phyloP scores from a whole-genome alignment of 2,113 vertebrate species.

The Scytalopus superciliaris region DNA sequence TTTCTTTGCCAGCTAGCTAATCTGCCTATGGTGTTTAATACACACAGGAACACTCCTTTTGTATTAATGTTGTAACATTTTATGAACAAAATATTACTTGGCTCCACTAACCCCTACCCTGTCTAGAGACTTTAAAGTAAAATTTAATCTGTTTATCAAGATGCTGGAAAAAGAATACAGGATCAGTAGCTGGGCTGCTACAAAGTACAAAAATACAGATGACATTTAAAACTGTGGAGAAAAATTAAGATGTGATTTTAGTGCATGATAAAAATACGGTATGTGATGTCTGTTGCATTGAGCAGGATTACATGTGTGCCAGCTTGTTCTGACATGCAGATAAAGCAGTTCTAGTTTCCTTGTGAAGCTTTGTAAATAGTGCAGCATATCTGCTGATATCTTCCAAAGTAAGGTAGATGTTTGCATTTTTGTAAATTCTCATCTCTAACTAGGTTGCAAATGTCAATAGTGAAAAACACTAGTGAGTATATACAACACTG shows the following conservation, averaged over 20 bases:
- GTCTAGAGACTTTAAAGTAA: neutral
- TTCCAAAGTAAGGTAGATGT: neutral
- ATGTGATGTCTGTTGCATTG: neutral
- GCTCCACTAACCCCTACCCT: neutral
- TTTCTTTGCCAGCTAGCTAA: neutral
- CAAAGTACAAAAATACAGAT: neutral
- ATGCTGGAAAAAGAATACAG: neutral
- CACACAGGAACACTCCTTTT: neutral
- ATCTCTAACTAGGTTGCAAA: neutral
- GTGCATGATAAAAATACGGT: neutral
- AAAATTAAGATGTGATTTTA: neutral
- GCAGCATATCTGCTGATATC: neutral
- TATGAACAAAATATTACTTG: neutral
- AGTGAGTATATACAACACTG: neutral
- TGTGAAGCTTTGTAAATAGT: neutral
- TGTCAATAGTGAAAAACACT: neutral
- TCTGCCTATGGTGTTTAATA: neutral
- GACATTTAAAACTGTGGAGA: neutral
- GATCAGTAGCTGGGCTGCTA: neutral
- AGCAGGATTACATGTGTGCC: neutral
- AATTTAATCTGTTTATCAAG: neutral
- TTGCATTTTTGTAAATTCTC: neutral
- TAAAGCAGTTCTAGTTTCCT: neutral
- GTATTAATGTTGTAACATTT: neutral
- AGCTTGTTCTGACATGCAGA: slow-evolving; percentile 1